phyloP scores from a whole-genome alignment of 2,888 invertebrate genomes.

The Cyrtodaria siliqua region DNA sequence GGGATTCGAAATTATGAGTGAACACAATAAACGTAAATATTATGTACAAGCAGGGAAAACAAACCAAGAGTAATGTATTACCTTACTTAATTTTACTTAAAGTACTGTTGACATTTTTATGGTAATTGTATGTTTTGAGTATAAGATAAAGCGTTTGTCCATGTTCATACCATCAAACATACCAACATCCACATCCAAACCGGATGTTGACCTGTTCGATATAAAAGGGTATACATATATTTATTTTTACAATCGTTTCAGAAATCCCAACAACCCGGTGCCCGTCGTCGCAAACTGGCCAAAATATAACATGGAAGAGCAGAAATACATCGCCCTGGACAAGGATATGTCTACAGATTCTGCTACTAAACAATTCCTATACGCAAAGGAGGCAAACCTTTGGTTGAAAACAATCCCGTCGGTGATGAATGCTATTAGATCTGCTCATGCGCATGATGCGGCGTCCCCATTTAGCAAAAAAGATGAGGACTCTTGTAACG shows the following conservation, averaged over 20 bases:
- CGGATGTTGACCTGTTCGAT: no score
- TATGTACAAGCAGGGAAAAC: no score
- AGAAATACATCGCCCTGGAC: slow-evolving; percentile 19
- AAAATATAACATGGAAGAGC: slow-evolving; percentile 6
- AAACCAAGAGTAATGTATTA: no score
- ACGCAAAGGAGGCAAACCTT: slow-evolving; percentile 20
- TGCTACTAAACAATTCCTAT: not conserved
- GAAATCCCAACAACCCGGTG: slow-evolving; percentile 17
- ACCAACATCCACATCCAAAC: no score
- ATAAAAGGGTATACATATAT: no score
- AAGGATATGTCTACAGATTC: slow-evolving; percentile 7
- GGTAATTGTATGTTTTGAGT: no score
- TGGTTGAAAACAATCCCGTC: slow-evolving; percentile 19
- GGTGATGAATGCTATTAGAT: slow-evolving; percentile 3
- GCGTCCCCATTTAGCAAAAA: not conserved
- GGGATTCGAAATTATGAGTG: no score
- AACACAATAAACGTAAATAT: no score
- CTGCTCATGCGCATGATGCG: not conserved
- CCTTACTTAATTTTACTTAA: no score
- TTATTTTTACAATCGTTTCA: slow-evolving; percentile 2
- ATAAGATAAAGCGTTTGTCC: no score
- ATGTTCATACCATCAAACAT: no score
- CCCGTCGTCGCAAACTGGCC: slow-evolving; percentile 9
- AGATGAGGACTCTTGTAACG: not conserved
- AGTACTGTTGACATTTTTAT: no score